phyloP scores from a whole-genome alignment of 1,140 invertebrate species.

The Zaprionus lachaisei region DNA sequence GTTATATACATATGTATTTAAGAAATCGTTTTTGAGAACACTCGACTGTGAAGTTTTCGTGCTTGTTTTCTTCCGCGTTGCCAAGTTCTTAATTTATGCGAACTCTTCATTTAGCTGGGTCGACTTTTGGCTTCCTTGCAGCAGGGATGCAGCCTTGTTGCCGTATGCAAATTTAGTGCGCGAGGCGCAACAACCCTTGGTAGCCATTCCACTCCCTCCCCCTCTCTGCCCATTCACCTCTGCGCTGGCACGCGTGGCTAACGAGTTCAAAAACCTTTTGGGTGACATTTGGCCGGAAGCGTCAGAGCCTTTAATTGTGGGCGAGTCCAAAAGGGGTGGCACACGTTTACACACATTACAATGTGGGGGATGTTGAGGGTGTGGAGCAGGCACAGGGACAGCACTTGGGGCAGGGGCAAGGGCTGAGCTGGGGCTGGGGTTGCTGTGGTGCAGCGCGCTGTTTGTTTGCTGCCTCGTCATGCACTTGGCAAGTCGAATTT shows the following conservation, averaged over 20 bases:
- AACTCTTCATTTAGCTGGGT: constrained; percentile 3
- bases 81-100: background rate
- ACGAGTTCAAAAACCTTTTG: constrained; percentile 76
- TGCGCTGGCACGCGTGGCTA: background rate
- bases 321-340: constrained; percentile 20
- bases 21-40: too few relatives aligned
- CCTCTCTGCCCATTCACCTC: background rate
- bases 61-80: background rate
- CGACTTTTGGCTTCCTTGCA: constrained; percentile 2
- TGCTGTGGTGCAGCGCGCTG: constrained; percentile 1
- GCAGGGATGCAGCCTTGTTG: constrained; percentile 14
- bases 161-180: constrained; percentile 67
- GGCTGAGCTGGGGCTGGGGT: background rate
- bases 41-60: background rate
- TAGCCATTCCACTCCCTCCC: background rate
- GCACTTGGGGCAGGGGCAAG: background rate
- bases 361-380: background rate
- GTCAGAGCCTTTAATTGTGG: constrained; percentile 65
- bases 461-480: constrained; percentile 32
- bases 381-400: background rate
- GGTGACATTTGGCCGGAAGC: constrained; percentile 77
- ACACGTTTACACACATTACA: background rate
- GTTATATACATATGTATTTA: too few relatives aligned
- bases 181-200: constrained; percentile 16
- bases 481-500: constrained; percentile 64